Conservation (phyloP, 1,140 invertebrate species). For the Macrocentrus cingulum region DNA sequence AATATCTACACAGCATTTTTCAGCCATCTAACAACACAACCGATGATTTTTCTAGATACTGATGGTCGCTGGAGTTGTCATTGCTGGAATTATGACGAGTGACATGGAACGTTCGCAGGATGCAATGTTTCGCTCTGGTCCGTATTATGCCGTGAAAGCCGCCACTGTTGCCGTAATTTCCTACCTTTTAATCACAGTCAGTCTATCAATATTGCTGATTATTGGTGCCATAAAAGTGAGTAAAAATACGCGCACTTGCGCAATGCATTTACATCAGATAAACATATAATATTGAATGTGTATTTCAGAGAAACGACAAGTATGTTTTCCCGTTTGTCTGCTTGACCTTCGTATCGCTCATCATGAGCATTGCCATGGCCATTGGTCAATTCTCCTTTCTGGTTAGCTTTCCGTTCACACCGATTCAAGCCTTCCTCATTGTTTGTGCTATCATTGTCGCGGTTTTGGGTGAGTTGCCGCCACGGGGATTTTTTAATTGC, state of each 20-base stretch:
- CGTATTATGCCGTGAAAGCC: neutral
- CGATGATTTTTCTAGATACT: neutral
- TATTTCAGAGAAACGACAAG: neutral
- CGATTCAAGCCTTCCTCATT: slow-evolving; percentile 32
- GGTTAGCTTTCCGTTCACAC: neutral
- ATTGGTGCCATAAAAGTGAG: slow-evolving; percentile 9
- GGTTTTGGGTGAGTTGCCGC: slow-evolving; percentile 35
- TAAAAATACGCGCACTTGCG: neutral
- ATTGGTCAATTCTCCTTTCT: slow-evolving; percentile 1
- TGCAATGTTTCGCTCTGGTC: neutral
- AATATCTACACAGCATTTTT: neutral
- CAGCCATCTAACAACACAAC: neutral
- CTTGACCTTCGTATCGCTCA: neutral
- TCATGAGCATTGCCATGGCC: neutral
- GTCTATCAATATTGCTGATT: neutral
- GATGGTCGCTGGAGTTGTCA: neutral
- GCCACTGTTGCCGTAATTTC: neutral
- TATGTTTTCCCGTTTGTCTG: slow-evolving; percentile 10
- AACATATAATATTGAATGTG: neutral
- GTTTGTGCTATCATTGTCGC: slow-evolving; percentile 57
- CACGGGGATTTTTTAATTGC: neutral
- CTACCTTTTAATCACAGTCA: neutral
- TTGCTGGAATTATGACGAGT: no score
- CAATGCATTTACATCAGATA: neutral
- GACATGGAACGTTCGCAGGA: neutral